Evolutionary conservation across 2,113 vertebrate genomes (phyloP).

Genomic region (Halcyon malimbica): DNA sequence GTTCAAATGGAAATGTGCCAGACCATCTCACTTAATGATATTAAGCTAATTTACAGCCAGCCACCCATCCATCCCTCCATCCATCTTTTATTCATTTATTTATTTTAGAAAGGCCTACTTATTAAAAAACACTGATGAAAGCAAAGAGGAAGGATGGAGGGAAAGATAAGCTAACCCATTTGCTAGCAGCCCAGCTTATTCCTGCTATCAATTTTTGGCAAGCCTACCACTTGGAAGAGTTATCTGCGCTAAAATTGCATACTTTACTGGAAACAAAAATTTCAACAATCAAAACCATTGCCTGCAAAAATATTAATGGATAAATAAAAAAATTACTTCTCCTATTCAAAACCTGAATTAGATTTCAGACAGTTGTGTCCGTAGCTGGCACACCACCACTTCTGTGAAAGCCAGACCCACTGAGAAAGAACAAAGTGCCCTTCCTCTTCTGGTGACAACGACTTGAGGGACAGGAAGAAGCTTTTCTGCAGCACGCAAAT

Average conservation of each 20-base stretch:
- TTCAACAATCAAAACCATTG: background rate
- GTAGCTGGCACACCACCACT: background rate
- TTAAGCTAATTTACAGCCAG: background rate
- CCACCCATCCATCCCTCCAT: background rate
- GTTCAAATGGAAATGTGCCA: background rate
- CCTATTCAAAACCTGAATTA: background rate
- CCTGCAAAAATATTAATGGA: background rate
- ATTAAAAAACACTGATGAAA: background rate
- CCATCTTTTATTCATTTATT: background rate
- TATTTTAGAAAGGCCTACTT: background rate
- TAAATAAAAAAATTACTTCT: background rate
- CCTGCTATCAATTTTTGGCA: background rate
- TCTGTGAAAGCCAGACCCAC: background rate
- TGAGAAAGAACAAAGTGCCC: background rate
- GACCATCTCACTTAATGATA: background rate
- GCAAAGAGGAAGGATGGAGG: background rate
- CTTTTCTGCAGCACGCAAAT: background rate
- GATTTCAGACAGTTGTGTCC: background rate
- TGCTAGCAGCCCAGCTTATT: background rate
- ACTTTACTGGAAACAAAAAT: background rate
- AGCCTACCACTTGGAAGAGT: background rate
- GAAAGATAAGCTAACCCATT: background rate
- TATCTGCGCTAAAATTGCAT: background rate
- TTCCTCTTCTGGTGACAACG: background rate
- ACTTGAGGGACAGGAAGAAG: background rate